Evolutionary conservation across 2,888 invertebrate species (phyloP), one percentile per base, ranked within the genome.

Genomic region (Aproaerema taeniolella): DNA sequence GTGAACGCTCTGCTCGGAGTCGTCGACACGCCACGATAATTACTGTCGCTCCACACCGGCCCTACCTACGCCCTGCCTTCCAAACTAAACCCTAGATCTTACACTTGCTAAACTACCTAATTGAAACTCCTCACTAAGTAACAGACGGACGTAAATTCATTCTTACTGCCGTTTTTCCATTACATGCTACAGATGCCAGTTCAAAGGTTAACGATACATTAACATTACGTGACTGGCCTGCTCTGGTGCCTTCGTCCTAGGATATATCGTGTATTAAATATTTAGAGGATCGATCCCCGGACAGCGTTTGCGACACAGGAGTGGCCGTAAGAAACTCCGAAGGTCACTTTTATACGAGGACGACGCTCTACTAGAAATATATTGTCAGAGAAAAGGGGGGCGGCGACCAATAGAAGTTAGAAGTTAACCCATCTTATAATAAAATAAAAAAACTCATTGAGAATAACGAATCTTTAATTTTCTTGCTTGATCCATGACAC

Each of bases 1-100:
- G 85, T 85, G 81, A 85, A 85, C 73, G 85, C 64, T 82, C 85
- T 67, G 67, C 64, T 65, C 55, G 67, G 73, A 81, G 85, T 85
- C 85, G 85, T 68, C 83, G 85, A 83, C 85, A 76, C 78, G 64
- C 60, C 62, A 64, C 73, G 81, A 82, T 85, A 85, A 85, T 85
- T 81, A 80, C 79, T 79, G 79, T 78, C 75, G 76, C 76, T 63
- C 61, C 58, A 52, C 20, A 47, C 53, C 58, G 48, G 43, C 47
- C 64, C 71, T 67, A 68, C 67, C 72, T 69, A 65, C 67, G 61
- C 65, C 60, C 55, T 61, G 60, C 55, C 56, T 52, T 53, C 53
- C 52, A 49, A 55, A 52, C 58, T 54, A 55, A 56, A 52, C 52
- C 48, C 49, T 42, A 33, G 28, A 47, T 43, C 52, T 45, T 48